Evolutionary conservation across 2,797 vertebrate species (phyloP).

Genomic region (Danio kyathit): DNA sequence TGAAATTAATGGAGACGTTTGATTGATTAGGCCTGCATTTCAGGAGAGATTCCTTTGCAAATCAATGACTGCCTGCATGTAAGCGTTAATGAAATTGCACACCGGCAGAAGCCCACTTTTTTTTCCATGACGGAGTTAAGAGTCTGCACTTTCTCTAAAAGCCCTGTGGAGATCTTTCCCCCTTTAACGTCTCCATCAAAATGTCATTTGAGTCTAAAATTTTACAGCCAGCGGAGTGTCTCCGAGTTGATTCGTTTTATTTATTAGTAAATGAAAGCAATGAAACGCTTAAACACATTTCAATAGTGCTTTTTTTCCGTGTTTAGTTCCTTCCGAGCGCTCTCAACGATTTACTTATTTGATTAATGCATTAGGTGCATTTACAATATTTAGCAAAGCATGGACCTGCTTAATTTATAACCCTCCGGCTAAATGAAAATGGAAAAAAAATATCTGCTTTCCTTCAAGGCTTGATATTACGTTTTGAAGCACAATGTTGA

Average conservation of each 20-base stretch:
- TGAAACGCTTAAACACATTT: slow-evolving; percentile 25
- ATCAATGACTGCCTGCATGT: slow-evolving; percentile 52
- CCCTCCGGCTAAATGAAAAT: slow-evolving; percentile 44
- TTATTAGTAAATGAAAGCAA: slow-evolving; percentile 40
- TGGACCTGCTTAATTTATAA: slow-evolving; percentile 28
- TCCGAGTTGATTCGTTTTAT: slow-evolving; percentile 10
- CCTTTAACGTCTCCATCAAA: slow-evolving; percentile 43
- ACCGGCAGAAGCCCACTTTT: slow-evolving; percentile 45
- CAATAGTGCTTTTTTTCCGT: slow-evolving; percentile 4
- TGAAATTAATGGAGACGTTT: slow-evolving; percentile 50
- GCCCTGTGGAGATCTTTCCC: slow-evolving; percentile 35
- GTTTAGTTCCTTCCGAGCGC: slow-evolving; percentile 10
- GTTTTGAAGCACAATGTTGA: slow-evolving; percentile 59
- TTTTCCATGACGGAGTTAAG: slow-evolving; percentile 38
- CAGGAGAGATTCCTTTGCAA: slow-evolving; percentile 50
- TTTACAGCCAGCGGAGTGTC: slow-evolving; percentile 16
- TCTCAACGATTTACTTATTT: slow-evolving; percentile 29
- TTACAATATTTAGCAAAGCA: slow-evolving; percentile 41
- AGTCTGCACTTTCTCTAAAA: slow-evolving; percentile 46
- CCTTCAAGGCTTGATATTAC: slow-evolving; percentile 25
- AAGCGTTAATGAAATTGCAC: slow-evolving; percentile 53
- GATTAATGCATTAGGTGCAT: slow-evolving; percentile 32
- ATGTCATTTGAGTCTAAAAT: slow-evolving; percentile 28
- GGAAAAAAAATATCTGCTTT: slow-evolving; percentile 26
- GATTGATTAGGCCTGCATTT: slow-evolving; percentile 57